Percentiles rank a stretch among this genome's conserved stretches.
These are phyloP conservation scores for Armadillidium nasatum DNA, from an alignment of 1,140 invertebrate species.

Conservation along the genomic window DNA sequence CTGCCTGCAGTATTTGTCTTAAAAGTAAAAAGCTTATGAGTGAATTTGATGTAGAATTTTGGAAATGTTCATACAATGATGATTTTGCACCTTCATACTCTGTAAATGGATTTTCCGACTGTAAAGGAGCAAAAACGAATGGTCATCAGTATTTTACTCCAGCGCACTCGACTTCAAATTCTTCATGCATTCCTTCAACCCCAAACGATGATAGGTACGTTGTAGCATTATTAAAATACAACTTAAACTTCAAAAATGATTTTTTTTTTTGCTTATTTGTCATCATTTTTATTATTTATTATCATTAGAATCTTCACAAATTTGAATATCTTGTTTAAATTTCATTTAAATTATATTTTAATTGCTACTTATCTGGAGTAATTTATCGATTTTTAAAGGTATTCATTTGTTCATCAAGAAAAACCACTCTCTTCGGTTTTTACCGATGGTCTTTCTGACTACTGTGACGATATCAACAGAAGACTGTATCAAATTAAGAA, in stretches of 20 bases:
- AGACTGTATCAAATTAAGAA: not conserved
- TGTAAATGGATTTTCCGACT: not conserved
- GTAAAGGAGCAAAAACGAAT: not conserved
- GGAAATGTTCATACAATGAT: not conserved
- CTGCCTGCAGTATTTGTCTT: not conserved
- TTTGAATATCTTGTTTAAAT: too few species aligned
- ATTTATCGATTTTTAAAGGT: too few species aligned
- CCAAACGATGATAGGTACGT: not conserved
- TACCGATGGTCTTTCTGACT: not conserved
- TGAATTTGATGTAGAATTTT: not conserved
- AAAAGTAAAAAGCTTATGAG: not conserved
- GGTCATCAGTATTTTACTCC: not conserved
- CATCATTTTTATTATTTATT: too few species aligned
- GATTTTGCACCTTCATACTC: not conserved
- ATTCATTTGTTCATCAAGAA: too few species aligned
- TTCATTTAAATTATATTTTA: too few species aligned
- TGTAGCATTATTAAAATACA: too few species aligned
- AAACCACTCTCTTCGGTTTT: not conserved
- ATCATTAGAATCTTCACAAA: too few species aligned
- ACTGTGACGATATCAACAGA: not conserved
- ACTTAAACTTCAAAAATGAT: too few species aligned
- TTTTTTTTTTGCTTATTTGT: too few species aligned
- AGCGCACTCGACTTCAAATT: not conserved
- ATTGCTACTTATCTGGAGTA: too few species aligned
- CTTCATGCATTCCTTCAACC: not conserved